phyloP scores from a whole-genome alignment of 1,140 invertebrate genomes.

The Caligus rogercresseyi region DNA sequence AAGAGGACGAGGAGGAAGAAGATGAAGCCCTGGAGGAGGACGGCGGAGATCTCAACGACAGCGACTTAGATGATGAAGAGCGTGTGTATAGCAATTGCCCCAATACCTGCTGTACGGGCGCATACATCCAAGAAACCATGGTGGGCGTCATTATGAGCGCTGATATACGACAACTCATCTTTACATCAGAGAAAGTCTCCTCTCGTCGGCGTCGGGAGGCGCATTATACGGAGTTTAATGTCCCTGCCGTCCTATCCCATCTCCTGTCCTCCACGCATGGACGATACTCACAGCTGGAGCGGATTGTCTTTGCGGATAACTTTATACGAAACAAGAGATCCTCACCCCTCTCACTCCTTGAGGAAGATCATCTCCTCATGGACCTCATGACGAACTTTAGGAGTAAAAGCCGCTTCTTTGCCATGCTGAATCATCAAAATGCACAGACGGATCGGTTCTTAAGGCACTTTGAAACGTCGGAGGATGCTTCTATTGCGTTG shows the following conservation, averaged over 20 bases:
- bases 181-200: slow-evolving; percentile 2
- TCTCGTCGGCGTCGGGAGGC: background rate
- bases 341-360: background rate
- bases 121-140: slow-evolving; percentile 17
- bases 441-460: background rate
- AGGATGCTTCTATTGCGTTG: no score
- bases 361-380: background rate
- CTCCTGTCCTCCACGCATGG: background rate
- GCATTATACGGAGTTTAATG: slow-evolving; percentile 3
- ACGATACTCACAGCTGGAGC: background rate
- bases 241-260: slow-evolving; percentile 16
- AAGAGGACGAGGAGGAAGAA: background rate
- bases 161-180: slow-evolving; percentile 13
- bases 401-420: background rate
- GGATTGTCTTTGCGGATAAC: slow-evolving; percentile 13
- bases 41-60: no score
- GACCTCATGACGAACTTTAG: background rate
- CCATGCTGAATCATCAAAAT: background rate
- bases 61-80: slow-evolving; percentile 2
- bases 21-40: background rate
- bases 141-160: slow-evolving; percentile 13
- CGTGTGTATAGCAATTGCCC: background rate
- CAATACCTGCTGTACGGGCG: slow-evolving; percentile 15
- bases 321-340: slow-evolving; percentile 7
- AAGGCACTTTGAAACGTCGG: slow-evolving; percentile 1